Conservation (phyloP, 2,113 vertebrate genomes). For the Tylochromis polylepis region DNA sequence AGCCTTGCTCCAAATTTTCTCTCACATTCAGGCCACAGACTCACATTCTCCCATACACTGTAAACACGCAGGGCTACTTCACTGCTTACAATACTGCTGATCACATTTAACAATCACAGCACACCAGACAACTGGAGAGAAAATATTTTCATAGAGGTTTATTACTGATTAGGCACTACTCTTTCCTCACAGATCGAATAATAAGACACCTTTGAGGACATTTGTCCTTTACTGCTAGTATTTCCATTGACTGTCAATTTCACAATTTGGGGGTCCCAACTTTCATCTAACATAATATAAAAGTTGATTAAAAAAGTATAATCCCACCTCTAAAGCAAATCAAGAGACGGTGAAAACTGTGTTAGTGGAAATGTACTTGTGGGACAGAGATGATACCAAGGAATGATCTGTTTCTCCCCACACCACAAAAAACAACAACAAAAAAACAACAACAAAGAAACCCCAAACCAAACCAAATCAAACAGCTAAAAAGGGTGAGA, state of each 20-base stretch:
- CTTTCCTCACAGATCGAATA: neutral
- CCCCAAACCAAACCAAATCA: neutral
- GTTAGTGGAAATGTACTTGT: neutral
- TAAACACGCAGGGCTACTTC: neutral
- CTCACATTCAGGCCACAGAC: slow-evolving; percentile 42
- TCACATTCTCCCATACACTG: neutral
- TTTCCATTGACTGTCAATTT: neutral
- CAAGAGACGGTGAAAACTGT: neutral
- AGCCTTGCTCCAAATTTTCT: slow-evolving; percentile 26
- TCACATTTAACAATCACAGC: neutral
- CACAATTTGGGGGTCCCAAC: neutral
- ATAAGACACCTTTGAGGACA: neutral
- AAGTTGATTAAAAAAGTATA: neutral
- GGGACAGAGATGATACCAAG: neutral
- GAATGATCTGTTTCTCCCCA: neutral
- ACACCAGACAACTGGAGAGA: neutral
- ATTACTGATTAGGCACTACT: neutral
- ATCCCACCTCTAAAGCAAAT: neutral
- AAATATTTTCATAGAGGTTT: neutral
- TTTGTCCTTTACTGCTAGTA: neutral
- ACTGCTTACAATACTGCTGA: neutral
- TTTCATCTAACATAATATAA: neutral
- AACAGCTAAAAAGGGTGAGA: neutral
- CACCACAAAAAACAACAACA: neutral
- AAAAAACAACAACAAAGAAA: neutral